These are phyloP conservation scores for Cataglyphis altisquamis DNA, from an alignment of 2,888 invertebrate species.

Conservation along the genomic window DNA sequence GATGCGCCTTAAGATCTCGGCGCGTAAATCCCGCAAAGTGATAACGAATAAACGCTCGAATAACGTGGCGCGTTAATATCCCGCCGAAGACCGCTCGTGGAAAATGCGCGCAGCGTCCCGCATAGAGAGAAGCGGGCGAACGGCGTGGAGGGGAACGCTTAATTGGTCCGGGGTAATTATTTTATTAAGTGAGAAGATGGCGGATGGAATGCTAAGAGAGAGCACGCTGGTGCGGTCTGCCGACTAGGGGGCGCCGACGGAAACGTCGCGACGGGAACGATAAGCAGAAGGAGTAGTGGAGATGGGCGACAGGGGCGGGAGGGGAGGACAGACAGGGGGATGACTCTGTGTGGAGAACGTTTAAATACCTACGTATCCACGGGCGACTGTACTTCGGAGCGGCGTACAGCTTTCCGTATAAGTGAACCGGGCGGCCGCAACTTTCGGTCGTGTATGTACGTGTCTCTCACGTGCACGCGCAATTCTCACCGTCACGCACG, in stretches of 20 bases:
- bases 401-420: constrained; percentile 60
- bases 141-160: constrained; percentile 76
- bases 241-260: constrained; percentile 66
- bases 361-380: constrained; percentile 80
- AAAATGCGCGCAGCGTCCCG: constrained; percentile 17
- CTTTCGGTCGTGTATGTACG: constrained; percentile 36
- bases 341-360: constrained; percentile 77
- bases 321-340: constrained; percentile 59
- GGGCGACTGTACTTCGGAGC: constrained; percentile 65
- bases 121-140: constrained; percentile 28
- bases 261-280: constrained; percentile 28
- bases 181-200: constrained; percentile 86
- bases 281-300: constrained; percentile 14
- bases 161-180: constrained; percentile 86
- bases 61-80: constrained; percentile 16
- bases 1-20: constrained; percentile 33
- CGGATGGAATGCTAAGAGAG: constrained; percentile 85
- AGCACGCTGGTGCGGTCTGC: constrained; percentile 75
- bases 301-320: constrained; percentile 12
- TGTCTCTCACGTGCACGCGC: constrained; percentile 61
- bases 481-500: constrained; percentile 71
- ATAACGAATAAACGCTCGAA: constrained; percentile 47
- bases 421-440: constrained; percentile 66
- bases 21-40: constrained; percentile 38
- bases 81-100: constrained; percentile 6